Evolutionary conservation across 2,113 vertebrate species (phyloP).

Genomic region (Neofelis nebulosa): DNA sequence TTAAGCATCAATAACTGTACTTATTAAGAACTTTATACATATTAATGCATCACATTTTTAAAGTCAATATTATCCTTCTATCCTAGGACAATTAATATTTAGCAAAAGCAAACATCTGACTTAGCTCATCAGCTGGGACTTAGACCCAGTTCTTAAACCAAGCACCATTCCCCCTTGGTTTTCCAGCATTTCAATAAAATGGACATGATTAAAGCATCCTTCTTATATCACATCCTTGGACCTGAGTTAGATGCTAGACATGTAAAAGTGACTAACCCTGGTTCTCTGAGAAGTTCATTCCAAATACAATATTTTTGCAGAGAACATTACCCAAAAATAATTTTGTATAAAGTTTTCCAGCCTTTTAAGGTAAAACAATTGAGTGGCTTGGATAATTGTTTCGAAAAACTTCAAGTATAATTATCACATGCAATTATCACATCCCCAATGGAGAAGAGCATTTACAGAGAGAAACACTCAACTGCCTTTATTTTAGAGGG

Average conservation of each 20-base stretch:
- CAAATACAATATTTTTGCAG: background rate
- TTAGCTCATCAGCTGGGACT: background rate
- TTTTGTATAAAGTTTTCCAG: background rate
- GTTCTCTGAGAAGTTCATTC: background rate
- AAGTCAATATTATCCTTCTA: background rate
- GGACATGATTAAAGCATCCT: background rate
- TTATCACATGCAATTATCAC: slow-evolving; percentile 45
- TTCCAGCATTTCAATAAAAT: background rate
- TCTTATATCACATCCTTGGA: background rate
- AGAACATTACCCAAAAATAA: background rate
- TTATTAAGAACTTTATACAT: background rate
- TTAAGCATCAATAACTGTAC: background rate
- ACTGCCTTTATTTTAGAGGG: background rate
- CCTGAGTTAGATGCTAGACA: background rate
- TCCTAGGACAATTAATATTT: background rate
- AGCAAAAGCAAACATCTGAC: background rate
- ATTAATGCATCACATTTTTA: background rate
- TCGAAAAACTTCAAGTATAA: slow-evolving; percentile 24
- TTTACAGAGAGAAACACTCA: slow-evolving; percentile 52
- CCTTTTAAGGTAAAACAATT: slow-evolving; percentile 50
- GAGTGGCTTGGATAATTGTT: background rate
- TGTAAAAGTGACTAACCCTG: background rate
- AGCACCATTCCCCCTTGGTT: background rate
- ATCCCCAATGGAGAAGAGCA: background rate
- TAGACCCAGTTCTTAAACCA: background rate